Base-by-base conservation (phyloP, 2,797 vertebrate genomes). In the Pangasius krempfi region DNA sequence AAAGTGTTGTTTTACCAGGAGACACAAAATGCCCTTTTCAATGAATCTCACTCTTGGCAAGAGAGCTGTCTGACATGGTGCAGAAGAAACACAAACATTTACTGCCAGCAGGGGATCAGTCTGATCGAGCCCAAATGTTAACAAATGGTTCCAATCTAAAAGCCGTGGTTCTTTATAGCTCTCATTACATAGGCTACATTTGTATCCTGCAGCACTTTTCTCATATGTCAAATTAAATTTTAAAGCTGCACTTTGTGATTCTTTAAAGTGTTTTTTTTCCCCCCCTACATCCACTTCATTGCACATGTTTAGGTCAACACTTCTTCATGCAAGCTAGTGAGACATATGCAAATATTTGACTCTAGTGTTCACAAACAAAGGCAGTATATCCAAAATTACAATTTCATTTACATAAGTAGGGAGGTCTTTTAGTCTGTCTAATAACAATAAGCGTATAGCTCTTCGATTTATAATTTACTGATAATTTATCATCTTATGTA, bases 1-100 rank as follows among this genome's bases (percentile, higher is more conserved):
- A 92, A 90, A 92, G 92, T 94, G 94, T 91, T 92, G 89, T 93
- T 93, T 93, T 93, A 87, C 92, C 85, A 87, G 60, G 64, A 88
- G 73, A 87, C 79, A 84, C 88, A 66, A 9, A 87, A 86, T 52
- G 86, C 37, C 62, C 62, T n/a, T 60, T 80, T 82, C 64, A 82
- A 85, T 88, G 89, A 88, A 83, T 54, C 86, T 92, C 30, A 70
- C 73, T 84, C 56, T 66, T 70, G 56, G 81, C 62, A 85, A 91
- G 83, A 85, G 54, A 75, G 72, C 62, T 60, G 78, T 79, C 84
- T 72, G 72, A 60, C 79, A 40, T 12, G 16, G 82, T 40, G 47
- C 73, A 72, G 73, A 89, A 66, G 62, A 44, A 87, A 80, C 72
- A 84, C 82, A 78, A 64, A 79, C 73, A 87, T 88, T 79, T 86